Base-by-base conservation (phyloP, 1,140 invertebrate genomes). In the Globodera rostochiensis region DNA sequence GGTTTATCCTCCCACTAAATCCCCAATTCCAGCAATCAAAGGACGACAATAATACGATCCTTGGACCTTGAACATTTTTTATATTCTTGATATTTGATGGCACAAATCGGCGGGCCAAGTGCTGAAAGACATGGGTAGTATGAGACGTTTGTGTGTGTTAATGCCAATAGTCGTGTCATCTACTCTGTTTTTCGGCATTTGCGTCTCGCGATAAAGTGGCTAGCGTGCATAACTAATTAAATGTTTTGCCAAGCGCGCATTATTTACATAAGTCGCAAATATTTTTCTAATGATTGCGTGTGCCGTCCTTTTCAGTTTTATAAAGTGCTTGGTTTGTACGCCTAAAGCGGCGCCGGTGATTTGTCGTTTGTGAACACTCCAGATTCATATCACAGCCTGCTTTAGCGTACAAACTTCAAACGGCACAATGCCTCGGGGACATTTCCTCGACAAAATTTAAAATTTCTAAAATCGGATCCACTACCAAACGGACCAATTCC, bases 151-250 rank as follows among this genome's bases (percentile, higher is more conserved):
- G 64, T 50, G 19, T 76, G 7, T 53, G 50, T 66, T 53, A 64
- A 64, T 47, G 69, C 64, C 49, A 77, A 78, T 45, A 46, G 77
- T 69, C 77, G 77, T 78, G 77, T 78, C 77, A 78, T 78, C 77
- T 78, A 78, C 77, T 78, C 77, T 78, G 77, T 78, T 78, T 78
- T 78, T 78, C 77, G 77, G 77, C 77, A 64, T 78, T 78, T 50
- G 77, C 77, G 46, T 46, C 70, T 76, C 36, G 66, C 6, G 21
- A 66, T 66, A 21, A 66, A 66, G 21, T 66, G 60, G 60, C 60
- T 36, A 66, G 3, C 19, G 67, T 69, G 67, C 67, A 69, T 9
- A 53, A 53, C 11, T 36, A 36, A 53, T 53, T 53, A 53, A 53
- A 53, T 53, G 11, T 53, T 53, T 13, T 9, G 7, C 7, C 50